Conservation (phyloP, 1,140 invertebrate species). For the Mycetomoellerius zeteki region DNA sequence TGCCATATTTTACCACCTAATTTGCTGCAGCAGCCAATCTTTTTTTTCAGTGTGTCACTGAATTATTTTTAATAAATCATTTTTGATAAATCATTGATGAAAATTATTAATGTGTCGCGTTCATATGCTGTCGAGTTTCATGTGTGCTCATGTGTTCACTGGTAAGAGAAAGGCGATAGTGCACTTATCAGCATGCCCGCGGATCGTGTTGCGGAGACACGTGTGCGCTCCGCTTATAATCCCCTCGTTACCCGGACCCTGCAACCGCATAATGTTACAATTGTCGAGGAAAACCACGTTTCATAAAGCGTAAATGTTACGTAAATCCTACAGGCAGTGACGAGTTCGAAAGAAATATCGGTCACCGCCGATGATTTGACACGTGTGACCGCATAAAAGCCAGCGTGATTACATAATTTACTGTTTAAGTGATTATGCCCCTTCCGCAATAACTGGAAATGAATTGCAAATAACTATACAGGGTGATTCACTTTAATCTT, state of each 20-base stretch:
- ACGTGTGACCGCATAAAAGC: neutral
- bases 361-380: neutral
- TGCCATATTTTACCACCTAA: no score
- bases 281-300: constrained; percentile 3
- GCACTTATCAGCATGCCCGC: constrained; percentile 30
- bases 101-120: neutral
- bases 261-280: neutral
- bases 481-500: no score
- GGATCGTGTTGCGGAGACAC: constrained; percentile 32
- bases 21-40: no score
- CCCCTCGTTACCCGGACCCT: neutral
- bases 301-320: constrained; percentile 18
- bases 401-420: neutral
- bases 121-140: neutral
- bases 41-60: no score
- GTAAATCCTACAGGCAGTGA: constrained; percentile 10
- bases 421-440: neutral
- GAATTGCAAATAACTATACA: neutral
- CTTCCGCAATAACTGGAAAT: neutral
- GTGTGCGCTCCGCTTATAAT: constrained; percentile 30
- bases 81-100: neutral
- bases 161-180: constrained; percentile 30
- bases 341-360: neutral
- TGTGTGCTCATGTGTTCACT: neutral
- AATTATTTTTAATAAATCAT: neutral